A percentile compares a stretch with the other conserved stretches of the same genome.
These are phyloP conservation scores for Thunnus maccoyii DNA, from an alignment of 2,113 vertebrate species.

Conservation along the genomic window DNA sequence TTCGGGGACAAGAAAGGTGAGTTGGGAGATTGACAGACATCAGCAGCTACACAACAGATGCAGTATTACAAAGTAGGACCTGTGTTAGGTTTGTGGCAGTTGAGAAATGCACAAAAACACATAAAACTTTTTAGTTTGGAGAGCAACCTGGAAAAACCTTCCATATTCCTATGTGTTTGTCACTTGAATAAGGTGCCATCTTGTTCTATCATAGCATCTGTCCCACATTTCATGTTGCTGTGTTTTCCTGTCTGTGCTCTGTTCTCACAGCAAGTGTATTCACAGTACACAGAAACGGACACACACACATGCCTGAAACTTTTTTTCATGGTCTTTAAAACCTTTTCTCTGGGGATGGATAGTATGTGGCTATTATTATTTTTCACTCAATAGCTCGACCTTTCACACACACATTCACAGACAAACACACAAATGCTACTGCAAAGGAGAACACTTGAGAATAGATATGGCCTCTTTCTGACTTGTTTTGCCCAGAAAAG, in stretches of 20 bases:
- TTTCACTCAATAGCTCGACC: background rate
- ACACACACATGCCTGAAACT: background rate
- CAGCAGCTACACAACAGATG: constrained; percentile 3
- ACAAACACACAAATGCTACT: background rate
- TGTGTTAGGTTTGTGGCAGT: constrained; percentile 9
- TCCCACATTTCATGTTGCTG: constrained; percentile 39
- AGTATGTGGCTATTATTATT: constrained; percentile 27
- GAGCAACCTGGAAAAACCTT: background rate
- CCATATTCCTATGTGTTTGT: constrained; percentile 34
- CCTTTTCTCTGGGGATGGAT: constrained; percentile 13
- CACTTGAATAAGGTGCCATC: constrained; percentile 36
- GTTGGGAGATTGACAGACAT: constrained; percentile 41
- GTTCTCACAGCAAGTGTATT: constrained; percentile 33
- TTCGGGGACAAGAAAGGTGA: constrained; percentile 99
- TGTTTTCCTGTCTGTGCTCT: constrained; percentile 18
- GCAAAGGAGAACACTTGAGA: background rate
- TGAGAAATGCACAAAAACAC: constrained; percentile 30
- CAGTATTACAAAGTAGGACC: constrained; percentile 26
- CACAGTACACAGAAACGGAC: constrained; percentile 14
- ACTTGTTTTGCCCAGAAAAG: background rate
- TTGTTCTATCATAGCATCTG: constrained; percentile 47
- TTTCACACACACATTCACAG: background rate
- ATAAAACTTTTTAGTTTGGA: constrained; percentile 23
- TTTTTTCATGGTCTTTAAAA: constrained; percentile 43
- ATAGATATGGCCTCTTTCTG: background rate